These are phyloP conservation scores for Cyprinodon diabolis DNA, from an alignment of 2,797 vertebrate species.

Conservation along the genomic window DNA sequence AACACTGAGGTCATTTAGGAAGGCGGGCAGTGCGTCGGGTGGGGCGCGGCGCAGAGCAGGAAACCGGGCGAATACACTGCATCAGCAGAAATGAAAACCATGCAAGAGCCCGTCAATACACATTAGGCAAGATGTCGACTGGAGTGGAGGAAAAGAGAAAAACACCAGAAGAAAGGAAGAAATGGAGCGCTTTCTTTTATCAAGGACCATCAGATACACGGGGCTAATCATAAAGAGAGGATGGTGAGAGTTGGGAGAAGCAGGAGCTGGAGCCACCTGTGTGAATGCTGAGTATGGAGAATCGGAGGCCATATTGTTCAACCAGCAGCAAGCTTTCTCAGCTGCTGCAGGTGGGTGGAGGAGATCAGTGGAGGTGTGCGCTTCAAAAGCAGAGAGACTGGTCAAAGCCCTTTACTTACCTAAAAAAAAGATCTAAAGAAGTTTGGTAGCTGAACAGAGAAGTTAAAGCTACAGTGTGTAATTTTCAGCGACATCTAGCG, in stretches of 20 bases:
- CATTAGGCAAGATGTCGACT: conserved; percentile 85
- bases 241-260: background rate
- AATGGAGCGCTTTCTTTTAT: conserved; percentile 69
- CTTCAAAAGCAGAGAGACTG: background rate
- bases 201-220: conserved; percentile 38
- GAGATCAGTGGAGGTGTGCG: conserved; percentile 12
- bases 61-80: conserved; percentile 43
- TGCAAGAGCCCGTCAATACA: conserved; percentile 88
- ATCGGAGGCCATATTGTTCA: conserved; percentile 60
- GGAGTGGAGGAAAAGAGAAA: conserved; percentile 17
- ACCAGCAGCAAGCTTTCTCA: conserved; percentile 39
- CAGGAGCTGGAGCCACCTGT: conserved; percentile 44
- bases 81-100: conserved; percentile 80
- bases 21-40: conserved; percentile 20
- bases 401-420: conserved; percentile 13
- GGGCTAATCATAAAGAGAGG: conserved; percentile 35
- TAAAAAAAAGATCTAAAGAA: background rate
- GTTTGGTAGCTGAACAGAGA: background rate
- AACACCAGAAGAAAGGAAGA: conserved; percentile 29
- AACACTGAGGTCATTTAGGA: conserved; percentile 83
- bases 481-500: no score
- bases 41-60: conserved; percentile 22
- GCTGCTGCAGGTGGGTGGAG: conserved; percentile 57
- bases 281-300: conserved; percentile 54
- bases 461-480: no score